These are phyloP conservation scores for Grapholita molesta DNA, from an alignment of 1,140 invertebrate genomes.

Conservation along the genomic window DNA sequence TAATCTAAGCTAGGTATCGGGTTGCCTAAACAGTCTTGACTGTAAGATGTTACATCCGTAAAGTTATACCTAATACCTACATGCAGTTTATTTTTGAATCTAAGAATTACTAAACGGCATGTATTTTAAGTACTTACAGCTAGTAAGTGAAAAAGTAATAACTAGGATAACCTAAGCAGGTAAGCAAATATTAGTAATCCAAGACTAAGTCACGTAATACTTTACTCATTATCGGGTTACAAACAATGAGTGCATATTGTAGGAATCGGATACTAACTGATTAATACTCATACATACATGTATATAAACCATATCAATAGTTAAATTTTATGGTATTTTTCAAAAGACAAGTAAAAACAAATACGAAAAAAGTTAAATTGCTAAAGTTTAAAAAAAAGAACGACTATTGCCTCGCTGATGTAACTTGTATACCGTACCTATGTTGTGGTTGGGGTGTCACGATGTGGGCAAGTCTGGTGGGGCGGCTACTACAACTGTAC, in stretches of 20 bases:
- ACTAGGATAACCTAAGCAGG: neutral
- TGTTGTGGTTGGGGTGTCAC: conserved; percentile 38
- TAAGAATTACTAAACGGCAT: too few relatives aligned
- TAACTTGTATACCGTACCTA: conserved; percentile 23
- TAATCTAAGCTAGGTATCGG: too few relatives aligned
- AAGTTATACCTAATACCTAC: too few relatives aligned
- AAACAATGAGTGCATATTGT: neutral
- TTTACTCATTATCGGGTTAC: neutral
- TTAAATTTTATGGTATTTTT: neutral
- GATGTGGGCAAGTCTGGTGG: conserved; percentile 36
- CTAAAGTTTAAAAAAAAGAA: neutral
- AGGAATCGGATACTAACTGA: neutral
- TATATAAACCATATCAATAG: neutral
- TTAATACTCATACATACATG: neutral
- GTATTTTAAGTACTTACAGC: neutral
- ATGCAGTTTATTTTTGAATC: too few relatives aligned
- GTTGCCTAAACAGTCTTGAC: too few relatives aligned
- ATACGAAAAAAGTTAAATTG: too few relatives aligned
- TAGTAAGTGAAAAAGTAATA: neutral
- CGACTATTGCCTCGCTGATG: neutral
- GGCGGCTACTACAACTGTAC: conserved; percentile 50
- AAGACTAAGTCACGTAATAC: neutral
- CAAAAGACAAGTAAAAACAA: too few relatives aligned
- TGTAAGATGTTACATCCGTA: too few relatives aligned
- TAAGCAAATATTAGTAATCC: neutral